phyloP scores from a whole-genome alignment of 2,888 invertebrate genomes.

The Notocelia uddmanniana region DNA sequence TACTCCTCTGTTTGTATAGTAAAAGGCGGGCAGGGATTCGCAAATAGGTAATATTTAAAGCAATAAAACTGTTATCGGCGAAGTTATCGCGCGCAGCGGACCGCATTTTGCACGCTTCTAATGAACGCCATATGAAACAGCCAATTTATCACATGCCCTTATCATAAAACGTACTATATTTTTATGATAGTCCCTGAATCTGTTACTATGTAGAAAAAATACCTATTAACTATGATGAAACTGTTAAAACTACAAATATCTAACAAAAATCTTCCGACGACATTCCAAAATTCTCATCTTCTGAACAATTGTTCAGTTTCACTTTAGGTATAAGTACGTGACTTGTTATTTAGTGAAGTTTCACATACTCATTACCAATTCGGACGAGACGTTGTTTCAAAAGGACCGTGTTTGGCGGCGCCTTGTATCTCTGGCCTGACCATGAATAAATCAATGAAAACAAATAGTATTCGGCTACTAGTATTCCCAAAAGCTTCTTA shows the following conservation, averaged over 20 bases:
- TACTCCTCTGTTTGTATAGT: slow-evolving; percentile 58
- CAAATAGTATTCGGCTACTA: slow-evolving; percentile 84
- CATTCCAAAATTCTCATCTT: slow-evolving; percentile 60
- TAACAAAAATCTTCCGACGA: slow-evolving; percentile 5
- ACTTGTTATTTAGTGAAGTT: slow-evolving; percentile 74
- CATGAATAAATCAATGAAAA: slow-evolving; percentile 86
- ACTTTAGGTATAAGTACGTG: slow-evolving; percentile 71
- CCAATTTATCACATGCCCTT: slow-evolving; percentile 85
- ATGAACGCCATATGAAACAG: slow-evolving; percentile 85
- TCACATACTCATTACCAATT: slow-evolving; percentile 79
- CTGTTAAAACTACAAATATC: slow-evolving; percentile 46
- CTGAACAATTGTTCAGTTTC: slow-evolving; percentile 71
- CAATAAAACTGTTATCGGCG: slow-evolving; percentile 81
- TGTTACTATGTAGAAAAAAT: slow-evolving; percentile 39
- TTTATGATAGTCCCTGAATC: slow-evolving; percentile 60
- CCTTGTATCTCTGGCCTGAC: slow-evolving; percentile 77
- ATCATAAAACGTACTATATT: slow-evolving; percentile 79
- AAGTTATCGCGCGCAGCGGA: slow-evolving; percentile 83
- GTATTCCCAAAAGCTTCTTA: slow-evolving; percentile 79
- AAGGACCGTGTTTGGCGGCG: slow-evolving; percentile 78
- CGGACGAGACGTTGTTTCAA: slow-evolving; percentile 75
- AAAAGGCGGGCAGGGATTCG: slow-evolving; percentile 68
- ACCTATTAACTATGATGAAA: slow-evolving; percentile 59
- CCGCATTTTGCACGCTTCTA: slow-evolving; percentile 83
- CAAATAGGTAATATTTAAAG: slow-evolving; percentile 83